Evolutionary conservation across 2,888 invertebrate genomes (phyloP).

Genomic region (Plagodis dolabraria): DNA sequence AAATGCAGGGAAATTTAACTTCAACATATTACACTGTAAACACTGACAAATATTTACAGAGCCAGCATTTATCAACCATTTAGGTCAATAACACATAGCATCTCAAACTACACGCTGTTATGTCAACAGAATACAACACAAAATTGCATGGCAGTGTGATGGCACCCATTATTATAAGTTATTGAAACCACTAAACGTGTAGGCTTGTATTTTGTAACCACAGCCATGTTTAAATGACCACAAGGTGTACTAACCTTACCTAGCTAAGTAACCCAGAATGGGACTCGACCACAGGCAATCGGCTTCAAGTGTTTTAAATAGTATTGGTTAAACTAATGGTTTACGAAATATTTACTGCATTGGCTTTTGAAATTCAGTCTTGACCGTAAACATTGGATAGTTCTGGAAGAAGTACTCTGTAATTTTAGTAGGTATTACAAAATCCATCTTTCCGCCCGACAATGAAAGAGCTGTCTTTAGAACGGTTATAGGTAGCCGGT

Average conservation of each 20-base stretch:
- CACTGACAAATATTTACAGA: constrained; percentile 15
- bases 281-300: constrained; percentile 10
- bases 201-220: constrained; percentile 38
- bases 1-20: constrained; percentile 6
- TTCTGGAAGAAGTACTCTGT: too few relatives aligned
- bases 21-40: constrained; percentile 9
- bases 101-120: not conserved
- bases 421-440: too few relatives aligned
- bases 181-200: constrained; percentile 55
- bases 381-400: too few relatives aligned
- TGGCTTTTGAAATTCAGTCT: too few relatives aligned
- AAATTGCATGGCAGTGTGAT: constrained; percentile 13
- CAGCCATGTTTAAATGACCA: constrained; percentile 44
- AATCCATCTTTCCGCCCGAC: too few relatives aligned
- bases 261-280: constrained; percentile 32
- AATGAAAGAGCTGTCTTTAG: too few relatives aligned
- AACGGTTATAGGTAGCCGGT: too few relatives aligned
- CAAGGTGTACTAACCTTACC: constrained; percentile 19
- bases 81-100: constrained; percentile 19
- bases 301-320: constrained; percentile 15
- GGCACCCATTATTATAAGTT: constrained; percentile 43
- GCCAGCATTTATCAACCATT: constrained; percentile 12
- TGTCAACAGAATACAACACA: not conserved
- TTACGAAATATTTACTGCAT: not conserved
- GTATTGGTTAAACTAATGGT: constrained; percentile 2